These are phyloP conservation scores for Drosophila setifemur DNA, from an alignment of 1,140 invertebrate genomes.

Conservation along the genomic window DNA sequence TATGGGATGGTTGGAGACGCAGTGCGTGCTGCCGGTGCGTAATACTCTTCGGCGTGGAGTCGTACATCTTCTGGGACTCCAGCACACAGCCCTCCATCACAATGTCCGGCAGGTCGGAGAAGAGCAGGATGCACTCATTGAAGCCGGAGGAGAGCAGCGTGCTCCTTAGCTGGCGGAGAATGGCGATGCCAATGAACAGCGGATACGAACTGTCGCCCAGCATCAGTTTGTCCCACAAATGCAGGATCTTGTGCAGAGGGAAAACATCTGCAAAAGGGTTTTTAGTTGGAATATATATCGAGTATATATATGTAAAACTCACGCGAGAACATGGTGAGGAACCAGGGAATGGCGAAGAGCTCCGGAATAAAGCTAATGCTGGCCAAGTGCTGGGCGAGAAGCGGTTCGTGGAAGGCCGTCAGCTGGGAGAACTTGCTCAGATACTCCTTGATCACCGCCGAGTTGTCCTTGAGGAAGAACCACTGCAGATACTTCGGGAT, in stretches of 20 bases:
- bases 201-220: slow-evolving; percentile 97
- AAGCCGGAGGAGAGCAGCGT: slow-evolving; percentile 94
- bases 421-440: slow-evolving; percentile 98
- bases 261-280: slow-evolving; percentile 91
- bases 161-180: slow-evolving; percentile 93
- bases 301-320: slow-evolving; percentile 83
- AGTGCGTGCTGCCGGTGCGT: slow-evolving; percentile 87
- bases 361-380: slow-evolving; percentile 98
- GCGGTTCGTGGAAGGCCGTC: slow-evolving; percentile 97
- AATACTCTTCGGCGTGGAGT: slow-evolving; percentile 93
- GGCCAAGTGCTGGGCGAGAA: slow-evolving; percentile 94
- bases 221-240: slow-evolving; percentile 98
- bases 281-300: neutral
- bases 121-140: slow-evolving; percentile 98
- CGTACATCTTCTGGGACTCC: slow-evolving; percentile 93
- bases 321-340: slow-evolving; percentile 99
- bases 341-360: slow-evolving; percentile 99
- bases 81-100: slow-evolving; percentile 96
- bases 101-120: slow-evolving; percentile 98
- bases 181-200: slow-evolving; percentile 96
- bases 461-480: slow-evolving; percentile 99
- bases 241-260: slow-evolving; percentile 98
- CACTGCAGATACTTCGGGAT: slow-evolving; percentile 98
- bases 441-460: slow-evolving; percentile 98
- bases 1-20: slow-evolving; percentile 34